Evolutionary conservation across 2,113 vertebrate species (phyloP), one percentile per base, ranked within the genome.

Genomic region (Saimiri boliviensis): DNA sequence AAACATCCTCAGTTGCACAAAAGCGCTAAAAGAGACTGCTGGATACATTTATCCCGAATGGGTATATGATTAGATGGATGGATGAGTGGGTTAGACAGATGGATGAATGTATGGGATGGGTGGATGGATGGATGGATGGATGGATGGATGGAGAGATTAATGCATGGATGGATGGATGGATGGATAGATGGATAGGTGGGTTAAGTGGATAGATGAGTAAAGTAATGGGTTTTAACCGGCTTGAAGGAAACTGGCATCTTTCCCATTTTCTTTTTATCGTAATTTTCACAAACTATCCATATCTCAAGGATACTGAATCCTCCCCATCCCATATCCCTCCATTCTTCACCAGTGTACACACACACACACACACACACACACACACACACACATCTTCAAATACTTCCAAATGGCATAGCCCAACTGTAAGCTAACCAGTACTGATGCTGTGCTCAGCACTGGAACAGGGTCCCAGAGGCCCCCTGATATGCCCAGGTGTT

Each of bases 211-310:
- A n/a, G n/a, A n/a, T n/a, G 37, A 83, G 40, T 87, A 76, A 92
- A 84, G 37, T 25, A 21, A 93, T n/a, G 19, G 58, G 20, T 77
- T 56, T 77, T 80, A 80, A 73, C 3, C 30, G 81, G 63, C 66
- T 42, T 87, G 37, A 87, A 47, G 71, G 71, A 96, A 89, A 74
- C 12, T 85, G 16, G 20, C 73, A 74, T 63, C 42, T 30, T 86
- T 89, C 68, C 6, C 21, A 52, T 0, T 74, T 84, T 58, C 14
- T 70, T 60, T 85, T 27, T 47, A 89, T 45, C 79, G 52, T 42
- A 63, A 94, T 74, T 88, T 93, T 88, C 70, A 37, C 49, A 47
- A 91, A 84, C 12, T 45, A 73, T 85, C 66, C 52, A n/a, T 47
- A 84, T 45, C 12, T 77, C 52, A 73, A 68, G 88, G 37, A 40